Conservation (phyloP, 1,140 invertebrate species). For the Trypoxylus dichotomus region DNA sequence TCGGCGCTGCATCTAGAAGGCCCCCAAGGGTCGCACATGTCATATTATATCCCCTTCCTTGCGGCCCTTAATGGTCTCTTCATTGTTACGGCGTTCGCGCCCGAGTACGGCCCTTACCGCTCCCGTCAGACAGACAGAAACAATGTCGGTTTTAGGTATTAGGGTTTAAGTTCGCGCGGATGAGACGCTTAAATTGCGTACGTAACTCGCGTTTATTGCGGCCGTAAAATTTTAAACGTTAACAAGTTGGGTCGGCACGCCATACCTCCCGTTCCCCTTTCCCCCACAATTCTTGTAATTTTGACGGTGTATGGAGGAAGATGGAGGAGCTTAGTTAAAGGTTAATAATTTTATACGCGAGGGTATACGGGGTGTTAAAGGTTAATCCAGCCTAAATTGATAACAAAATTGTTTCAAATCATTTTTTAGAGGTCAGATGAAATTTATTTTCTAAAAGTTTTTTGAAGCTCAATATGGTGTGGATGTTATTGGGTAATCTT, state of each 20-base stretch:
- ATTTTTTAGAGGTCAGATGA: no score
- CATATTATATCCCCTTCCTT: slow-evolving; percentile 24
- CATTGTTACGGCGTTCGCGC: neutral
- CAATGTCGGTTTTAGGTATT: slow-evolving; percentile 8
- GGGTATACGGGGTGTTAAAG: neutral
- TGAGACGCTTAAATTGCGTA: slow-evolving; percentile 27
- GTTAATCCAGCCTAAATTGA: no score
- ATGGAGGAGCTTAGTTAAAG: neutral
- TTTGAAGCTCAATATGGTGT: no score
- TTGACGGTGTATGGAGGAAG: neutral
- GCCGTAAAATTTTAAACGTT: slow-evolving; percentile 28
- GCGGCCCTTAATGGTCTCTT: slow-evolving; percentile 12
- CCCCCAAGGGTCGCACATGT: slow-evolving; percentile 28
- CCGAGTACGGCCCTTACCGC: neutral
- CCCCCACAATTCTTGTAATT: neutral
- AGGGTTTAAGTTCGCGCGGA: slow-evolving; percentile 22
- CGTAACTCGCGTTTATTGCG: slow-evolving; percentile 22
- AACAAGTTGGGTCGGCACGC: slow-evolving; percentile 10
- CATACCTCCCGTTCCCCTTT: no score
- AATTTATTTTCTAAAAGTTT: no score
- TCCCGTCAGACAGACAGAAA: neutral
- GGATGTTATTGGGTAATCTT: no score
- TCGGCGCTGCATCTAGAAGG: slow-evolving; percentile 4
- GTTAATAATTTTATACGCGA: neutral
- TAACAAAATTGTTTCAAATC: no score